Conservation (phyloP, 2,888 invertebrate species). For the Campoplex capitator region DNA sequence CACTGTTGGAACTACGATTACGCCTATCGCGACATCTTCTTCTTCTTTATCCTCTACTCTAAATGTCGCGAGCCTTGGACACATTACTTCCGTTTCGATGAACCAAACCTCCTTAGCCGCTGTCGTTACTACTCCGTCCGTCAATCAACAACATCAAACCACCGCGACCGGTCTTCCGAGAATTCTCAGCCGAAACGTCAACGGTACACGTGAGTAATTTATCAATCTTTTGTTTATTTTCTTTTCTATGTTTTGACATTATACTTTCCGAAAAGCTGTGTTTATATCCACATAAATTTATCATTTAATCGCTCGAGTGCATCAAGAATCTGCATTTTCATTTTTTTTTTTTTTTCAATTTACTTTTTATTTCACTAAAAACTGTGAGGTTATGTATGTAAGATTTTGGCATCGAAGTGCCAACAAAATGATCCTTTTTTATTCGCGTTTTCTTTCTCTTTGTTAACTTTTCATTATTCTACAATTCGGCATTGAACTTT, state of each 20-base stretch:
- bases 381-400: too few species aligned
- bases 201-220: slow-evolving; percentile 82
- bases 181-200: slow-evolving; percentile 83
- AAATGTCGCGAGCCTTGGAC: slow-evolving; percentile 63
- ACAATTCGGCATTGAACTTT: not conserved
- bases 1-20: slow-evolving; percentile 61
- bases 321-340: too few species aligned
- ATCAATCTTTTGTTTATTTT: slow-evolving; percentile 3
- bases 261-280: not conserved
- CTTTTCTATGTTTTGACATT: not conserved
- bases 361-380: too few species aligned
- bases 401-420: too few species aligned
- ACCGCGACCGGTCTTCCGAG: slow-evolving; percentile 73
- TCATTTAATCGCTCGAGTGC: too few species aligned
- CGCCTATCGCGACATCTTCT: slow-evolving; percentile 48
- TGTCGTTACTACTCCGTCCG: slow-evolving; percentile 75
- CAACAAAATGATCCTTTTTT: too few species aligned
- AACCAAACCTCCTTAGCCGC: slow-evolving; percentile 75
- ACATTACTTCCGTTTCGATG: slow-evolving; percentile 69
- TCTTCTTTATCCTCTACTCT: slow-evolving; percentile 50
- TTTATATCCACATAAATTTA: too few species aligned
- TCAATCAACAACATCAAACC: slow-evolving; percentile 70
- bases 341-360: too few species aligned
- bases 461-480: too few species aligned
- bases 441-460: too few species aligned